Percentiles rank a stretch among this genome's conserved stretches.
Evolutionary conservation across 2,888 invertebrate species (phyloP).

Genomic region (Oscheius onirici): DNA sequence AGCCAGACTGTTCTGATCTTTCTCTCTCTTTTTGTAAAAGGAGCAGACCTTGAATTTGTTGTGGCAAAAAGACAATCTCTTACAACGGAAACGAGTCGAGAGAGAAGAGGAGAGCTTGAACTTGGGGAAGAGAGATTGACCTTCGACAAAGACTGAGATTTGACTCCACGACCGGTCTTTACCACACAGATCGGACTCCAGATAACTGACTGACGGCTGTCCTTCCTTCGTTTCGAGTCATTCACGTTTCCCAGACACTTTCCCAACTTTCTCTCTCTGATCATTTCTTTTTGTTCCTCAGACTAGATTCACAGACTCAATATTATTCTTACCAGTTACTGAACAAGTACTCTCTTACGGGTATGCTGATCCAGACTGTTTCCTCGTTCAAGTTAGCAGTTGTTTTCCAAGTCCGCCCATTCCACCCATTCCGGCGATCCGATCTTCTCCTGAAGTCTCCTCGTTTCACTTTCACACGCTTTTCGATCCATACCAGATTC

Average conservation of each 20-base stretch:
- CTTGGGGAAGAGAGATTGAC: neutral
- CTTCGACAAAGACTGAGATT: neutral
- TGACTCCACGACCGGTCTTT: conserved; percentile 19
- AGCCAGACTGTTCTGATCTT: conserved; percentile 1
- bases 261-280: neutral
- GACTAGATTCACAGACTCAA: too few species aligned
- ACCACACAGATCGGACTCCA: conserved; percentile 28
- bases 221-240: conserved; percentile 14
- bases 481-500: neutral
- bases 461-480: neutral
- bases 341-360: too few species aligned
- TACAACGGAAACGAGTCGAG: conserved; percentile 21
- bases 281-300: too few species aligned
- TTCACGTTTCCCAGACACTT: neutral
- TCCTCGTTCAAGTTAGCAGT: too few species aligned
- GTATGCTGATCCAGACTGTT: too few species aligned
- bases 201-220: conserved; percentile 12
- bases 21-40: neutral
- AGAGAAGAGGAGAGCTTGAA: neutral
- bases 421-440: neutral
- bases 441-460: neutral
- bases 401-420: too few species aligned
- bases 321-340: too few species aligned
- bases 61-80: neutral
- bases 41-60: conserved; percentile 5